Percentiles rank a stretch among this genome's conserved stretches.
These are phyloP conservation scores for Pristiophorus japonicus DNA, from an alignment of 2,113 vertebrate species.

Conservation along the genomic window DNA sequence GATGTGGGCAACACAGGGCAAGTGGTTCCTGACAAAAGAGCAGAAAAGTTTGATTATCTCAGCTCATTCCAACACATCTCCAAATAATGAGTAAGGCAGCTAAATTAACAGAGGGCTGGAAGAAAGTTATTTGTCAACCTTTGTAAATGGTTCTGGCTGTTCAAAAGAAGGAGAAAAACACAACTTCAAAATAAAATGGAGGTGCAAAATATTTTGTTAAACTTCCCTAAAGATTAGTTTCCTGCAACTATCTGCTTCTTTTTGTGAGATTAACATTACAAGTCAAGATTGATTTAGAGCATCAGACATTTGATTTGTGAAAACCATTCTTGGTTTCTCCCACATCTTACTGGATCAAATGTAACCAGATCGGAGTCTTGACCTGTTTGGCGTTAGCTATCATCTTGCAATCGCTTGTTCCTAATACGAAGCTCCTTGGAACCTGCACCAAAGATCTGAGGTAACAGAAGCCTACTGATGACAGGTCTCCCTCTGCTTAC, in stretches of 20 bases:
- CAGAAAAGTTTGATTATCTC: not conserved
- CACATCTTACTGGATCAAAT: not conserved
- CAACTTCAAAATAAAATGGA: not conserved
- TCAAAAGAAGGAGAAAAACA: not conserved
- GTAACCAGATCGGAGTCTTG: not conserved
- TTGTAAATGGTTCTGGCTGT: not conserved
- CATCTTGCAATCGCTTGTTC: slow-evolving; percentile 10
- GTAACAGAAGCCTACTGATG: slow-evolving; percentile 6
- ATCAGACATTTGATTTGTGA: not conserved
- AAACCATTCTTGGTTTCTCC: not conserved
- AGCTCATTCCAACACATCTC: not conserved
- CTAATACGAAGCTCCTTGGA: not conserved
- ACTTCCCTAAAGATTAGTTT: not conserved
- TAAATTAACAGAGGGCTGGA: not conserved
- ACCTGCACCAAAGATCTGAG: not conserved
- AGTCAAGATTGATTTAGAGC: not conserved
- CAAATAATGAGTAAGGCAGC: not conserved
- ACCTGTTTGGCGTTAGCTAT: not conserved
- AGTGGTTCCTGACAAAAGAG: not conserved
- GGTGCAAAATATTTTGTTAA: not conserved
- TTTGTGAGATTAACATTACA: not conserved
- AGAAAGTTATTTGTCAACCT: not conserved
- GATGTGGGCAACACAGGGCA: not conserved
- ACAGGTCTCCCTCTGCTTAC: not conserved
- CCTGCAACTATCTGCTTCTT: not conserved